Evolutionary conservation across 1,140 invertebrate species (phyloP).

Genomic region (Papilio helenus): DNA sequence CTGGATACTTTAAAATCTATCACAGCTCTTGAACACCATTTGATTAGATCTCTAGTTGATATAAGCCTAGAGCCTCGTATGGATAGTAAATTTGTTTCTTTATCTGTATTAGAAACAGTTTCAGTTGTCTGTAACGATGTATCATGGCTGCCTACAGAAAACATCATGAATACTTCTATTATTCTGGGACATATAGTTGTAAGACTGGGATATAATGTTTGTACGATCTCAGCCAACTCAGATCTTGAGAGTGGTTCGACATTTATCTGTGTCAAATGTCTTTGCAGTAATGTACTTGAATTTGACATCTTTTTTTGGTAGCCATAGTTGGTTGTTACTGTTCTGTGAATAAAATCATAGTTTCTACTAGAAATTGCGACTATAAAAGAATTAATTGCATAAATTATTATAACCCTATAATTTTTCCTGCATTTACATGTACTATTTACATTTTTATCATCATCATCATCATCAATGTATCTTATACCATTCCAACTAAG

Average conservation of each 20-base stretch:
- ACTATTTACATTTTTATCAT: too few species aligned
- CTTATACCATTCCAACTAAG: too few species aligned
- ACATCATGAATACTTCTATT: constrained; percentile 92
- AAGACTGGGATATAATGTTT: constrained; percentile 88
- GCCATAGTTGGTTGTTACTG: constrained; percentile 82
- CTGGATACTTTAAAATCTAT: constrained; percentile 90
- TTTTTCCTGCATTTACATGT: too few species aligned
- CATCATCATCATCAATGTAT: too few species aligned
- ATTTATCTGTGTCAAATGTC: constrained; percentile 92
- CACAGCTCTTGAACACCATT: constrained; percentile 93
- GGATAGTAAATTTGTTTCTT: constrained; percentile 59
- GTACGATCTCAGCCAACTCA: constrained; percentile 89
- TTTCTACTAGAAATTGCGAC: background rate
- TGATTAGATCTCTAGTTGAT: constrained; percentile 95
- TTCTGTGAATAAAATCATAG: constrained; percentile 80
- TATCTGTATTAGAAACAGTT: constrained; percentile 51
- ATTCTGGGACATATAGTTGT: constrained; percentile 90
- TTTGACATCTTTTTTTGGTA: constrained; percentile 86
- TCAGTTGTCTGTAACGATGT: constrained; percentile 72
- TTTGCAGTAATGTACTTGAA: constrained; percentile 88
- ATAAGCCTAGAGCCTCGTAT: constrained; percentile 85
- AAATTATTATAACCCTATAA: too few species aligned
- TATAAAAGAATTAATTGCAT: too few species aligned
- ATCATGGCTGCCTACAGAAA: constrained; percentile 88
- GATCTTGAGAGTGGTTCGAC: constrained; percentile 89